Base-by-base conservation (phyloP, 2,888 invertebrate genomes). In the Leptopterna dolabrata region DNA sequence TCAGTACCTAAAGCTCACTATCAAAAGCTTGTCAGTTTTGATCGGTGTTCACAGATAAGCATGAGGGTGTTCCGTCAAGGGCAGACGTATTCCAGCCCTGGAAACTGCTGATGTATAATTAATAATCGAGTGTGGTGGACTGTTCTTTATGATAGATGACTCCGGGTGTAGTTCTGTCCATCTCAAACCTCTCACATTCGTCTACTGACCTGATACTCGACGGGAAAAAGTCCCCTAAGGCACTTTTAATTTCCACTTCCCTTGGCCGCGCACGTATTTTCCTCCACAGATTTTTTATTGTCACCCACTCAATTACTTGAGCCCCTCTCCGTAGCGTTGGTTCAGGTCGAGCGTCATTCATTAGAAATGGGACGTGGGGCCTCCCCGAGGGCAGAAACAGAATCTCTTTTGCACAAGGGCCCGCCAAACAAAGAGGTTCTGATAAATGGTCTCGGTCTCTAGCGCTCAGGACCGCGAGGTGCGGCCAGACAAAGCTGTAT, bases 371-470 rank as follows among this genome's bases (percentile, higher is more conserved):
- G 24, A 63, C 19, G 16, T 51, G 51, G n/a, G 51, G 51, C n/a
- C 24, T 63, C 73, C 73, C 41, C 36, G 36, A 73, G 73, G 73
- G 73, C 30, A 73, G 30, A 73, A 73, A 73, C 73, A 73, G 73
- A 73, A 73, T 41, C 41, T 41, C 73, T 41, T 73, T 36, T 41
- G 73, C 30, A 41, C 41, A 41, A 41, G 73, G 13, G 73, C 73
- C 41, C 73, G 36, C 73, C 73, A 73, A 36, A 73, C 73, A 73
- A 73, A 73, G 73, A 73, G 36, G 36, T 73, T 73, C 29, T 73
- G 73, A 73, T 73, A 73, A 73, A 73, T 73, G 73, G 73, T 24
- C 24, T 9, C 4, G 63, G 19, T 27, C 63, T 63, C 63, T 19
- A 55, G 55, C 7, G 55, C 55, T 55, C 55, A 55, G 55, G 19